Evolutionary conservation across 2,797 vertebrate genomes (phyloP), one percentile per base, ranked within the genome.

Genomic region (Acipenser ruthenus): DNA sequence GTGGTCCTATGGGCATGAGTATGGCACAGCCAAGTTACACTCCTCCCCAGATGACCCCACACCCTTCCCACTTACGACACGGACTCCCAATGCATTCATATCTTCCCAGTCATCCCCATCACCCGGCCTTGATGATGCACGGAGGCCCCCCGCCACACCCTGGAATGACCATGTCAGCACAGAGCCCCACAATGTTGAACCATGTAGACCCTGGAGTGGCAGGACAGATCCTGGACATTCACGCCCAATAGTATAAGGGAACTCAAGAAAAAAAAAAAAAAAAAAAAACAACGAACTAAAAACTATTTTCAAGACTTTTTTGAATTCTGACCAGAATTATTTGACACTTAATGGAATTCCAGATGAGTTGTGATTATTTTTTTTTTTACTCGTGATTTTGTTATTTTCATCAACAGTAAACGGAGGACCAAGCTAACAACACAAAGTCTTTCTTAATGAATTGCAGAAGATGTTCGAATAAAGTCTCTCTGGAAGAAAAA

Each of bases 1-100:
- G 93, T 87, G 94, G 93, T 95, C 95, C 94, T 91, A 87, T 95
- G 94, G 94, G 94, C 92, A 95, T 98, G 91, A 94, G 92, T 94
- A 95, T 96, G 95, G 92, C 93, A 87, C 93, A 93, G 78, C 87
- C 92, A 81, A 91, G 88, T 86, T 94, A 90, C 90, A 88, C 88
- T 92, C 90, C 88, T 90, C 86, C 92, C 86, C 93, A 90, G 89
- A 93, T 95, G 93, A 92, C 91, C 89, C 88, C 90, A 80, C 91
- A 93, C 83, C 87, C 90, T 79, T 83, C 91, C 84, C 91, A 94
- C 59, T 91, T 91, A 82, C 91, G 91, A 93, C 94, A 93, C 78
- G 86, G 93, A 91, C 89, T 89, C 80, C 91, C 83, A 77, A 84
- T 92, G 84, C 91, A 93, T 78, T 87, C 90, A 74, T 94, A 93